Base-by-base conservation (phyloP, 1,140 invertebrate species). In the Drosophila subobscura region DNA sequence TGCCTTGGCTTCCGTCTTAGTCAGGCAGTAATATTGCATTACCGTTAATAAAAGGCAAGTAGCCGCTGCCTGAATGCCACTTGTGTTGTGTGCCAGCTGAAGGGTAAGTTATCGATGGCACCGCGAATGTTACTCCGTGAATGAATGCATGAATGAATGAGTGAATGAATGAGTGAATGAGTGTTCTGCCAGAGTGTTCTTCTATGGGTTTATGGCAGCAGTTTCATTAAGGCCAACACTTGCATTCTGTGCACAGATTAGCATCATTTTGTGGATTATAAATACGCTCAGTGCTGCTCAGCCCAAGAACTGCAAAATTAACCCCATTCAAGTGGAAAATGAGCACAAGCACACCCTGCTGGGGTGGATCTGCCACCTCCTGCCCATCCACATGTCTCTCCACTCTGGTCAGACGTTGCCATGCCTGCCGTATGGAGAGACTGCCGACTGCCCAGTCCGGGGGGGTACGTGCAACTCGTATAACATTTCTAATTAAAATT, bases 401-500 rank as follows among this genome's bases (percentile, higher is more conserved):
- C 50, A 51, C 41, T 50, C 41, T 50, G 29, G 3, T 46, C 20
- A 16, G 46, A 29, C 46, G 41, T 41, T 14, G 45, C 44, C 59
- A 46, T 14, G 29, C 41, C 54, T 59, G 41, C 53, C 57, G 58
- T 41, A 37, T 44, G 56, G 37, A 42, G 44, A 23, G 16, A 20
- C 16, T 20, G 16, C 16, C 16, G 16, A 20, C 16, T 20, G 16
- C 16, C 16, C 16, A 0, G 49, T 14, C 23, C 16, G 29, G 44
- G 46, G 52, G 79, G 16, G 16, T 20, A 76, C 76, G 72, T 84
- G 72, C 76, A 78, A 68, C 80, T 64, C 79, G 79, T 85, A 77
- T 81, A 86, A 86, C 83, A 86, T 88, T 86, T 86, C 83, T 86
- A 86, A 86, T 86, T 86, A 86, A 86, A 86, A 86, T 86, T 81